Evolutionary conservation across 2,888 invertebrate genomes (phyloP).

Genomic region (Agrochola macilenta): DNA sequence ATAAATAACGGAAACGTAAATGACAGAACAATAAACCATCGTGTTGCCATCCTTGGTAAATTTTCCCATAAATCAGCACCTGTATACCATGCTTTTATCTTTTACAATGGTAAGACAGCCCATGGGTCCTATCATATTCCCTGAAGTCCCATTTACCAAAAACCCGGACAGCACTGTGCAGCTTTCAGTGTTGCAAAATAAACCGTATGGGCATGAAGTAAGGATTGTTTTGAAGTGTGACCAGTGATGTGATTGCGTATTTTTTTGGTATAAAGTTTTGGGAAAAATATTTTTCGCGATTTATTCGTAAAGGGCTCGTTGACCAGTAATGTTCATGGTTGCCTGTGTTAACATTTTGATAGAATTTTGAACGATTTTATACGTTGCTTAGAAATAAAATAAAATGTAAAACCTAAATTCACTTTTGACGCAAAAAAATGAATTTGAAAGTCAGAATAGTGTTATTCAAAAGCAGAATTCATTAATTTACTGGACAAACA

Average conservation of each 20-base stretch:
- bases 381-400: neutral
- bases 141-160: conserved; percentile 47
- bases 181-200: neutral
- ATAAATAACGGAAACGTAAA: no score
- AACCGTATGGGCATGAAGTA: neutral
- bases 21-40: conserved; percentile 7
- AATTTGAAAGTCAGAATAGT: neutral
- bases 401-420: neutral
- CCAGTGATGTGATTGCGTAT: neutral
- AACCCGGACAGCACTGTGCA: neutral
- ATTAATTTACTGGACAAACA: neutral
- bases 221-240: neutral
- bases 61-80: conserved; percentile 31
- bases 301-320: conserved; percentile 23
- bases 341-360: neutral
- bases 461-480: neutral
- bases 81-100: conserved; percentile 53
- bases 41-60: neutral
- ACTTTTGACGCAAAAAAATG: neutral
- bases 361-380: neutral
- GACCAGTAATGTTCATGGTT: conserved; percentile 7
- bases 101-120: conserved; percentile 36
- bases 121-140: conserved; percentile 44
- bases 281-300: conserved; percentile 12
- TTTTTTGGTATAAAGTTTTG: conserved; percentile 15